Percentiles rank a stretch among this genome's conserved stretches.
phyloP scores from a whole-genome alignment of 2,797 vertebrate species.

The Lepus townsendii region DNA sequence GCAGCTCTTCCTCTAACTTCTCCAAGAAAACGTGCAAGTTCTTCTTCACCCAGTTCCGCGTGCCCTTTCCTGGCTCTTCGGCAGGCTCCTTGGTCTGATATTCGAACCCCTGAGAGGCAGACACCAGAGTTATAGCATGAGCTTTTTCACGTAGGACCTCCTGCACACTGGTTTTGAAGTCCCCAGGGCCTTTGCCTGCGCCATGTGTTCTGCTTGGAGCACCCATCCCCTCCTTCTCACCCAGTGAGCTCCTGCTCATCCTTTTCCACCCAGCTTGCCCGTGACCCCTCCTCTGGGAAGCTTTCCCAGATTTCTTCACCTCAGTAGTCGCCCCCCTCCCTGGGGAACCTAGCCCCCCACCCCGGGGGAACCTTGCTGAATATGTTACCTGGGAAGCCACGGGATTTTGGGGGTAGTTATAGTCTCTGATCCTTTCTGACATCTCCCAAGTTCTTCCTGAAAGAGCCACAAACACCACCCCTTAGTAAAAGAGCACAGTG shows the following conservation, averaged over 20 bases:
- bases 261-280: not conserved
- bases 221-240: not conserved
- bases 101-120: slow-evolving; percentile 70
- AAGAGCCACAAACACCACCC: not conserved
- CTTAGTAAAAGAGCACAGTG: not conserved
- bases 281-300: not conserved
- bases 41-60: slow-evolving; percentile 67
- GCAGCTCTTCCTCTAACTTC: slow-evolving; percentile 72
- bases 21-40: slow-evolving; percentile 67
- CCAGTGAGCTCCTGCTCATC: not conserved
- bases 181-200: not conserved
- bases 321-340: not conserved
- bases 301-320: not conserved
- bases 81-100: slow-evolving; percentile 19
- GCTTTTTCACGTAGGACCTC: not conserved
- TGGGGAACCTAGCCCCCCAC: too few species aligned
- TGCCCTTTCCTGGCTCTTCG: not conserved
- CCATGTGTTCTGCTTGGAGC: not conserved
- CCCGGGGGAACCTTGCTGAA: not conserved
- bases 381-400: slow-evolving; percentile 73
- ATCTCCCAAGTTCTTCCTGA: slow-evolving; percentile 77
- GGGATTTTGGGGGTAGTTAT: slow-evolving; percentile 61
- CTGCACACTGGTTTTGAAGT: not conserved
- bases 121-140: not conserved
- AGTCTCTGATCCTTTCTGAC: slow-evolving; percentile 69